Conservation (phyloP, 2,797 vertebrate genomes). For the Tokudaia tokunoshimensis region DNA sequence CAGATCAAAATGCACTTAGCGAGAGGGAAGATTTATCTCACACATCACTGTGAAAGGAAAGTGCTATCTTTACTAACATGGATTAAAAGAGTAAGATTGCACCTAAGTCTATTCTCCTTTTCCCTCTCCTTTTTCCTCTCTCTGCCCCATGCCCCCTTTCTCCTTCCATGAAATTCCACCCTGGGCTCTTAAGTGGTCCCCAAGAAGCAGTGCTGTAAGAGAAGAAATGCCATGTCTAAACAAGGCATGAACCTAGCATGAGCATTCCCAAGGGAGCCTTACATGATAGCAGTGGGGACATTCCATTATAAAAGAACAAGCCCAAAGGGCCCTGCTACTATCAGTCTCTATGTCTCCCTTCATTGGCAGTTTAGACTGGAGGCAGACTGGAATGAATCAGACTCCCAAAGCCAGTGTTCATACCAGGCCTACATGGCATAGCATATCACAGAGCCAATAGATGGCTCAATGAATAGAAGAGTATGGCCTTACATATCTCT, state of each 20-base stretch:
- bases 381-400: neutral
- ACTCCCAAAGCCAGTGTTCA: neutral
- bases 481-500: neutral
- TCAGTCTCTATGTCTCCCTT: neutral
- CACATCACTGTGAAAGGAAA: slow-evolving; percentile 61
- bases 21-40: slow-evolving; percentile 62
- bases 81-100: slow-evolving; percentile 49
- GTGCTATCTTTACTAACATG: slow-evolving; percentile 68
- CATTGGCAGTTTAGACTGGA: neutral
- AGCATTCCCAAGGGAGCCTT: neutral
- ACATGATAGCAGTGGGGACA: neutral
- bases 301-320: neutral
- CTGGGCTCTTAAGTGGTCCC: neutral
- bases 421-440: neutral
- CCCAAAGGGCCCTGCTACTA: neutral
- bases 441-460: neutral
- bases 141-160: neutral
- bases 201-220: neutral
- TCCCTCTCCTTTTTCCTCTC: neutral
- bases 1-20: slow-evolving; percentile 61
- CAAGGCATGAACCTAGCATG: neutral
- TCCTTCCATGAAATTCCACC: neutral
- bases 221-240: neutral
- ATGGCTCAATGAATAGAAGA: neutral
- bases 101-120: slow-evolving; percentile 25